phyloP scores from a whole-genome alignment of 2,888 invertebrate species.

The Thelaira solivaga region DNA sequence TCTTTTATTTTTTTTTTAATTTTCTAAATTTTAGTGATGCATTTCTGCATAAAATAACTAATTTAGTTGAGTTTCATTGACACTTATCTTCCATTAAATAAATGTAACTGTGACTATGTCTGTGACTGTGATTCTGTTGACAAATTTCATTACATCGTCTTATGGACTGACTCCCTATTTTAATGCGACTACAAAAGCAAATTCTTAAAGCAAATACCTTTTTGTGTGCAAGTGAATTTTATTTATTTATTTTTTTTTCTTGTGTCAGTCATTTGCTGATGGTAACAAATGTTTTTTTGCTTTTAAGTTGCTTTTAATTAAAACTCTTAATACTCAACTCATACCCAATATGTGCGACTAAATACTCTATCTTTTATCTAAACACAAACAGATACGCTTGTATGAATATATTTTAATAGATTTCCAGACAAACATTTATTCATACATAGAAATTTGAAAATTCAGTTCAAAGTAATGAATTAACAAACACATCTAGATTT shows the following conservation, averaged over 20 bases:
- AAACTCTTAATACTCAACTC: conserved; percentile 57
- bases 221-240: conserved; percentile 13
- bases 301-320: conserved; percentile 63
- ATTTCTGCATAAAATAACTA: conserved; percentile 32
- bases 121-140: conserved; percentile 43
- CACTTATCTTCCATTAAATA: conserved; percentile 60
- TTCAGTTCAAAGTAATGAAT: conserved; percentile 62
- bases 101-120: no score
- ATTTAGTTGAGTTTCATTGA: conserved; percentile 52
- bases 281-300: conserved; percentile 62
- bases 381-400: background rate
- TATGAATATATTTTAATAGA: background rate
- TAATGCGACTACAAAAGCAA: conserved; percentile 14
- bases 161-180: conserved; percentile 39
- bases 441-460: conserved; percentile 52
- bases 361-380: background rate
- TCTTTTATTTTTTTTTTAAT: no score
- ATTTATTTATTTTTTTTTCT: background rate
- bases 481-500: conserved; percentile 54
- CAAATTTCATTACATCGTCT: conserved; percentile 60
- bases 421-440: background rate
- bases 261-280: no score
- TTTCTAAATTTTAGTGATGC: background rate
- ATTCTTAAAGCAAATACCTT: conserved; percentile 58
- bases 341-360: no score